Percentiles rank a stretch among this genome's conserved stretches.
Conservation (phyloP, 2,888 invertebrate species). For the Tenthredo distinguenda region DNA sequence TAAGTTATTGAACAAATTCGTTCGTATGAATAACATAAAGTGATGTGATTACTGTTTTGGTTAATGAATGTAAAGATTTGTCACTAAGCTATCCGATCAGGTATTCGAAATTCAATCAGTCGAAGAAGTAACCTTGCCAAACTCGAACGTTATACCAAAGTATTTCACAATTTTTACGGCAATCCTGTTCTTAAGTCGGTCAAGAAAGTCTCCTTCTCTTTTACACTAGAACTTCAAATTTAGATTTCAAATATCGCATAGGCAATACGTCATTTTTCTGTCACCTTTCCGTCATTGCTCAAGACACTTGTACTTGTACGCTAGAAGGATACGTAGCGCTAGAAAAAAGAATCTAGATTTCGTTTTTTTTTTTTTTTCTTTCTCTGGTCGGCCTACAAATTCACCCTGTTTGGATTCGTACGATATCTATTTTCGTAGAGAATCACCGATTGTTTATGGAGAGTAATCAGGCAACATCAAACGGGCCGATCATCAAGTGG, state of each 20-base stretch:
- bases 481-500: constrained; percentile 77
- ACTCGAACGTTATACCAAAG: not conserved
- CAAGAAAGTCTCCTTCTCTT: not conserved
- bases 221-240: not conserved
- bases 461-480: constrained; percentile 78
- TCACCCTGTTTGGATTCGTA: not conserved
- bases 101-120: not conserved
- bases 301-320: not conserved
- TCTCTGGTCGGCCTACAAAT: not conserved
- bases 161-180: constrained; percentile 2
- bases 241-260: not conserved
- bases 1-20: not conserved
- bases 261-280: not conserved
- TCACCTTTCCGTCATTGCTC: not conserved
- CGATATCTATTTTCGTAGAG: constrained; percentile 59
- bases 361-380: not conserved
- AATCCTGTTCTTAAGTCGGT: constrained; percentile 34
- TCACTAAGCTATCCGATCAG: not conserved
- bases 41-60: not conserved
- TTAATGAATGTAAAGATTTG: constrained; percentile 9
- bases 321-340: not conserved
- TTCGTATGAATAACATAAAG: not conserved
- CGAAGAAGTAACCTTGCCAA: not conserved
- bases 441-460: constrained; percentile 77
- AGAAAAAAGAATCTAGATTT: not conserved